phyloP scores from a whole-genome alignment of 2,888 invertebrate genomes.

The Amorpha juglandis region DNA sequence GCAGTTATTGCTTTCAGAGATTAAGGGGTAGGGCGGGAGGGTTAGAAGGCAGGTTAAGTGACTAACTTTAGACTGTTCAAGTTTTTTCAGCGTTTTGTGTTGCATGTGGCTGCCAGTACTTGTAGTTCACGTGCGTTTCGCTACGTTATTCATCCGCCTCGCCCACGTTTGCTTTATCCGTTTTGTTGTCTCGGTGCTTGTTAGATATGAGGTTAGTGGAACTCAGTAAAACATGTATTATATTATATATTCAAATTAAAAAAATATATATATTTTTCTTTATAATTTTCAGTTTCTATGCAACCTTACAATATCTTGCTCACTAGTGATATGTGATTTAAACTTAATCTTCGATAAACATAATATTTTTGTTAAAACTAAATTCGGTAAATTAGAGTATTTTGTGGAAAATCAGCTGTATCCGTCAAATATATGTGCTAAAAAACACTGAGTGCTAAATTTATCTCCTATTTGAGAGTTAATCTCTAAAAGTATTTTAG shows the following conservation, averaged over 20 bases:
- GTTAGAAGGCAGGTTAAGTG: too few relatives aligned
- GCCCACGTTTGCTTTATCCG: slow-evolving; percentile 29
- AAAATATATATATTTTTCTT: not conserved
- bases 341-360: too few relatives aligned
- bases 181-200: slow-evolving; percentile 33
- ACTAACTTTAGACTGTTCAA: too few relatives aligned
- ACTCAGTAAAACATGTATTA: not conserved
- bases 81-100: too few relatives aligned
- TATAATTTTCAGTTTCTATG: too few relatives aligned
- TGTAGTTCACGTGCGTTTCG: not conserved
- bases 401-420: not conserved
- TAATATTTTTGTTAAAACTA: not conserved
- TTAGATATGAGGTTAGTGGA: slow-evolving; percentile 37
- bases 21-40: too few relatives aligned
- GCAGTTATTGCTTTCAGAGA: too few relatives aligned
- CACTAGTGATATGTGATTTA: too few relatives aligned
- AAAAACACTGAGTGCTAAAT: not conserved
- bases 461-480: too few relatives aligned
- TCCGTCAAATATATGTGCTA: not conserved
- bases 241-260: too few relatives aligned
- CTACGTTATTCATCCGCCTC: not conserved
- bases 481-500: too few relatives aligned
- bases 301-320: too few relatives aligned
- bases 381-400: not conserved
- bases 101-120: not conserved